Conservation (phyloP, 2,113 vertebrate genomes). For the Oryzias curvinotus region DNA sequence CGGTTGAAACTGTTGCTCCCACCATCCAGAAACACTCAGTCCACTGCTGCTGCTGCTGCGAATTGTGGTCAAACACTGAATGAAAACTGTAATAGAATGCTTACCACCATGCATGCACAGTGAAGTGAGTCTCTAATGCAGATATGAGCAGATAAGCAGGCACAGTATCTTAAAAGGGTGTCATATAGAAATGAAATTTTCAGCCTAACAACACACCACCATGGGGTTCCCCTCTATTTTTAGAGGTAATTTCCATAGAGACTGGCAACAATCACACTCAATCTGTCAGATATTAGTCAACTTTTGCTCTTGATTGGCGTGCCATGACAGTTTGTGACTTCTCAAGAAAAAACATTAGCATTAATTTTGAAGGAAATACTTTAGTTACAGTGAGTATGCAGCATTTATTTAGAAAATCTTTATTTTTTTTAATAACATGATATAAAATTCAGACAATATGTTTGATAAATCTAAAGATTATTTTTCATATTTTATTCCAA, state of each 20-base stretch:
- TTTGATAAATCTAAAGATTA: too few relatives aligned
- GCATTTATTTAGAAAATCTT: too few relatives aligned
- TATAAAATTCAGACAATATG: too few relatives aligned
- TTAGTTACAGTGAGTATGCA: neutral
- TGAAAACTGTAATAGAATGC: slow-evolving; percentile 8
- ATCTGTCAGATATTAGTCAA: slow-evolving; percentile 56
- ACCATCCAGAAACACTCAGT: slow-evolving; percentile 7
- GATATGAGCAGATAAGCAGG: slow-evolving; percentile 25
- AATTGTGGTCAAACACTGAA: slow-evolving; percentile 32
- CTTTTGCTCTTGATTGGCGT: slow-evolving; percentile 32
- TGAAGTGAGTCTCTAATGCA: neutral
- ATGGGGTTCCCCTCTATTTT: slow-evolving; percentile 51
- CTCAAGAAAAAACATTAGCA: neutral
- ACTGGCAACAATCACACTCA: slow-evolving; percentile 45
- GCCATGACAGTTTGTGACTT: slow-evolving; percentile 30
- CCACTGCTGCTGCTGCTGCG: slow-evolving; percentile 16
- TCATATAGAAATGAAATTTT: slow-evolving; percentile 43
- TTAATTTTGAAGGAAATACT: neutral
- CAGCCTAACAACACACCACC: slow-evolving; percentile 27
- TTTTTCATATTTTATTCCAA: too few relatives aligned
- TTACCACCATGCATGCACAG: neutral
- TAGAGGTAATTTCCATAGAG: slow-evolving; percentile 59
- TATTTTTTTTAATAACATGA: too few relatives aligned
- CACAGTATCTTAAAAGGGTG: slow-evolving; percentile 23
- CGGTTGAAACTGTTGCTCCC: slow-evolving; percentile 21